A percentile compares a stretch with the other conserved stretches of the same genome.
These are phyloP conservation scores for Lanius ludovicianus DNA, from an alignment of 2,113 vertebrate species.

Conservation along the genomic window DNA sequence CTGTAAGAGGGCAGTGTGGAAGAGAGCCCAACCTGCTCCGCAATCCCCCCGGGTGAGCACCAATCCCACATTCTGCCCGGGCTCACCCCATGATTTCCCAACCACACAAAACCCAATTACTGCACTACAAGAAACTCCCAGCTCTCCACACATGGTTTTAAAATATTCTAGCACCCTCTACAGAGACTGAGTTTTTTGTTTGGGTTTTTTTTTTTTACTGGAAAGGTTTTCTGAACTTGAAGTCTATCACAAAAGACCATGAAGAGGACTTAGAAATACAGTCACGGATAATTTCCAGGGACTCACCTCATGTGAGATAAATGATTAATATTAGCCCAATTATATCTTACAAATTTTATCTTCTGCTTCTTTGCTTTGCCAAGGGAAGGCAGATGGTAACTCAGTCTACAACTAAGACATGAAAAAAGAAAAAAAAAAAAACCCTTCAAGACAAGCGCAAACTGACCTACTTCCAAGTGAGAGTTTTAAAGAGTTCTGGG, in stretches of 20 bases:
- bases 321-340: slow-evolving; percentile 68
- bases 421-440: slow-evolving; percentile 16
- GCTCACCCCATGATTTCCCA: background rate
- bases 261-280: background rate
- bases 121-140: background rate
- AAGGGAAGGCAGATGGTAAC: slow-evolving; percentile 76
- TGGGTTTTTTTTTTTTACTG: background rate
- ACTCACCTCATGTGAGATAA: slow-evolving; percentile 31
- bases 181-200: background rate
- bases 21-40: background rate
- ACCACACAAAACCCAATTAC: background rate
- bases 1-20: background rate
- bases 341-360: slow-evolving; percentile 54
- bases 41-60: background rate
- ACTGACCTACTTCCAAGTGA: slow-evolving; percentile 65
- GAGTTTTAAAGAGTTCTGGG: slow-evolving; percentile 59
- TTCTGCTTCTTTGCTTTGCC: slow-evolving; percentile 63
- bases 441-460: slow-evolving; percentile 64
- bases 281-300: background rate
- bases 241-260: background rate
- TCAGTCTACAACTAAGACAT: slow-evolving; percentile 66
- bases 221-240: background rate
- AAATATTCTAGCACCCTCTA: background rate
- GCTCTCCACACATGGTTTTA: background rate
- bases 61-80: rapidly evolving